A percentile compares a stretch with the other conserved stretches of the same genome.
phyloP scores from a whole-genome alignment of 23 tunicate species.

The Styela clava region DNA sequence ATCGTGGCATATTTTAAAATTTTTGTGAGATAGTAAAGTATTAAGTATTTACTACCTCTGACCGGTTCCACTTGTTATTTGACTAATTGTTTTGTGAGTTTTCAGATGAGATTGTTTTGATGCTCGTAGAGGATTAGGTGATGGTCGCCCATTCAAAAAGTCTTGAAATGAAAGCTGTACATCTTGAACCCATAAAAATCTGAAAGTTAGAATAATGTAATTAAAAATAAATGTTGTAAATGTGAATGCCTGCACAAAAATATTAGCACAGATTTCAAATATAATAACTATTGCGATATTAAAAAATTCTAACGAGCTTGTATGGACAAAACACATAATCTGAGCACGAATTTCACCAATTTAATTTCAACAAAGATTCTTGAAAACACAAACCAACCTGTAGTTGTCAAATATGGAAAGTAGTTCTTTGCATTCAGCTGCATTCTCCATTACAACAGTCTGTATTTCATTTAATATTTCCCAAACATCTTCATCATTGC shows the following conservation, averaged over 20 bases:
- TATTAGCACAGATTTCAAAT: neutral
- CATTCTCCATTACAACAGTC: conserved; percentile 45
- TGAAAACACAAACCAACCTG: too few species aligned
- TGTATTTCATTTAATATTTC: conserved; percentile 62
- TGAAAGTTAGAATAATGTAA: neutral
- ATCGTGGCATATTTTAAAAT: too few species aligned
- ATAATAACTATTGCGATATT: neutral
- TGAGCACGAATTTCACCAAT: too few species aligned
- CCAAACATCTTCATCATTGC: conserved; percentile 67
- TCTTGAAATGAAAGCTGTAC: conserved; percentile 82
- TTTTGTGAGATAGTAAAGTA: too few species aligned
- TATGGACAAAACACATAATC: too few species aligned
- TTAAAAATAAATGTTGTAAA: too few species aligned
- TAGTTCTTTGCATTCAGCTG: conserved; percentile 62
- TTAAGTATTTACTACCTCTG: too few species aligned
- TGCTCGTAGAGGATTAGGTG: conserved; percentile 82
- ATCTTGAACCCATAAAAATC: conserved; percentile 92
- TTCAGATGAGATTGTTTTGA: conserved; percentile 54
- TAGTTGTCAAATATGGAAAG: conserved; percentile 78
- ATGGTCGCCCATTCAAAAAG: conserved; percentile 84
- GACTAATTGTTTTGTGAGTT: conserved; percentile 22
- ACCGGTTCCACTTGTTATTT: conserved; percentile 41
- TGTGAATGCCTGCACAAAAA: neutral
- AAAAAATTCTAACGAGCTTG: conserved; percentile 13
- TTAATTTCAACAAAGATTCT: too few species aligned